Evolutionary conservation across 1,140 invertebrate species (phyloP).

Genomic region (Whitmania pigra): DNA sequence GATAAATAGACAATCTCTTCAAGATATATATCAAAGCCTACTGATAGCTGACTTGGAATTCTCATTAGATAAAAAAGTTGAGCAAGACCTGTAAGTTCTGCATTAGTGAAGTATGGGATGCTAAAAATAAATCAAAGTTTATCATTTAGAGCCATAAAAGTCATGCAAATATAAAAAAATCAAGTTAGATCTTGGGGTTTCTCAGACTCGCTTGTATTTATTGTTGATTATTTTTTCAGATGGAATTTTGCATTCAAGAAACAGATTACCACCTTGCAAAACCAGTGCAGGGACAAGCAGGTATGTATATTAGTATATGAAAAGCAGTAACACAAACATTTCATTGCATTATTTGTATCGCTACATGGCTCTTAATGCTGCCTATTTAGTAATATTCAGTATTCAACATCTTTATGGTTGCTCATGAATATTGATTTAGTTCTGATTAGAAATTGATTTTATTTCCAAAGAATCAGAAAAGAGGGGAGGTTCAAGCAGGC

Average conservation of each 20-base stretch:
- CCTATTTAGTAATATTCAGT: too few species aligned
- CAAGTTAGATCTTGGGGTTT: background rate
- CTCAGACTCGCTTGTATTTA: background rate
- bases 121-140: too few species aligned
- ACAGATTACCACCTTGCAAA: constrained; percentile 64
- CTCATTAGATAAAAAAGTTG: constrained; percentile 74
- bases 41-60: constrained; percentile 67
- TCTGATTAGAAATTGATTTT: background rate
- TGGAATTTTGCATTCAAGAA: constrained; percentile 81
- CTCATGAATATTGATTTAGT: background rate
- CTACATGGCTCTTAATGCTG: too few species aligned
- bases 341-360: too few species aligned
- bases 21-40: constrained; percentile 63
- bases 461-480: constrained; percentile 52
- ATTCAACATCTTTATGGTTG: background rate
- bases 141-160: too few species aligned
- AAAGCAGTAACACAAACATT: background rate
- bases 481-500: constrained; percentile 59
- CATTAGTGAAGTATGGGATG: too few species aligned
- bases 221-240: constrained; percentile 26
- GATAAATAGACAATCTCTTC: constrained; percentile 46
- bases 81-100: constrained; percentile 56
- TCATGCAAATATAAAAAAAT: too few species aligned
- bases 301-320: constrained; percentile 36
- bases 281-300: constrained; percentile 62